Percentiles rank a stretch among this genome's conserved stretches.
Evolutionary conservation across 2,113 vertebrate genomes (phyloP).

Genomic region (Oophaga pumilio): DNA sequence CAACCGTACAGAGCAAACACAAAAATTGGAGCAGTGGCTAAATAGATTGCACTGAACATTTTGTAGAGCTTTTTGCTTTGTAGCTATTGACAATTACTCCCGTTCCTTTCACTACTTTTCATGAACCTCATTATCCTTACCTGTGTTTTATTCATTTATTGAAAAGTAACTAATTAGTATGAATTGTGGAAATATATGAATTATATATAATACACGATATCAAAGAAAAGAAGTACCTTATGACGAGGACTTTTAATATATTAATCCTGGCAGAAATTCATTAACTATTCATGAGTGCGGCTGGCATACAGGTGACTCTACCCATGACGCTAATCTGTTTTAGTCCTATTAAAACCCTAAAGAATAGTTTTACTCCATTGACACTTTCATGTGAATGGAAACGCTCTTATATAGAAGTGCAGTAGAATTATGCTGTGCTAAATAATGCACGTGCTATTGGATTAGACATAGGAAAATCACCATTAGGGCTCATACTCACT

Average conservation of each 20-base stretch:
- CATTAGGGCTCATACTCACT: no score
- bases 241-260: not conserved
- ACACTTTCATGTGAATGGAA: not conserved
- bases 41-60: not conserved
- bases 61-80: not conserved
- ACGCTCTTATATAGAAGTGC: not conserved
- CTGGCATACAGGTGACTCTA: not conserved
- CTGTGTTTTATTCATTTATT: not conserved
- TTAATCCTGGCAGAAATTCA: not conserved
- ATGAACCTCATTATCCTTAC: not conserved
- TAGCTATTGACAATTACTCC: not conserved
- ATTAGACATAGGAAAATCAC: not conserved
- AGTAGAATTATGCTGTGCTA: not conserved
- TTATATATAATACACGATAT: not conserved
- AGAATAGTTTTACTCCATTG: not conserved
- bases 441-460: slow-evolving; percentile 15
- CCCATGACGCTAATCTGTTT: slow-evolving; percentile 6
- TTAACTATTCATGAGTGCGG: slow-evolving; percentile 12
- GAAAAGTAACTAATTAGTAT: not conserved
- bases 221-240: not conserved
- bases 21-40: not conserved
- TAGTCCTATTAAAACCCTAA: not conserved
- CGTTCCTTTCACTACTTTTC: not conserved
- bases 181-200: not conserved
- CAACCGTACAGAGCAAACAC: no score